Base-by-base conservation (phyloP, 1,140 invertebrate genomes). In the Bombus superbus region DNA sequence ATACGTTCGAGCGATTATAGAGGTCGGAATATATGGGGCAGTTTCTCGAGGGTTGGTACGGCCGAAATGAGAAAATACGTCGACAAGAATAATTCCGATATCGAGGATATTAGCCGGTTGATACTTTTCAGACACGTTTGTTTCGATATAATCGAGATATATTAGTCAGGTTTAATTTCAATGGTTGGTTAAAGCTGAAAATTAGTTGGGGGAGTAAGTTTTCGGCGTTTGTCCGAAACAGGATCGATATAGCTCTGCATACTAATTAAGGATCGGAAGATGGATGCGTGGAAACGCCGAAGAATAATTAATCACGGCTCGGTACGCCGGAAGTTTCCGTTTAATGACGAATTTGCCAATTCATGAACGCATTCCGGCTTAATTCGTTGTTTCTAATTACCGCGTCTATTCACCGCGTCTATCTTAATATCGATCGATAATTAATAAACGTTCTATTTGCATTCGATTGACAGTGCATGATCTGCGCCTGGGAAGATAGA, bases 341-440 rank as follows among this genome's bases (percentile, higher is more conserved):
- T 83, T 66, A 77, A 76, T 47, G 42, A 40, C 9, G 71, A 76
- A 77, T 83, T 76, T 83, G 47, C 81, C 35, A 18, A 83, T 83
- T 76, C 73, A 64, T 76, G 81, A 76, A 40, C 38, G 13, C 47
- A 1, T 42, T 18, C 35, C 53, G n/a, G 82, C 69, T 83, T 78
- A 78, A 78, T 78, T 69, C 59, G 35, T 83, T 32, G 75, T 35
- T 57, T 78, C 64, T 78, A 71, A 78, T 78, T 78, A 76, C 40
- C 44, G 18, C 13, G 22, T 18, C 22, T 68, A 28, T n/a, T 35
- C 47, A 35, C n/a, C 38, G 25, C 28, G 40, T 9, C 40, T 69
- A 84, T 79, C 82, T 84, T 79, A 84, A 69, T 38, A 25, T 59
- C 35, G 75, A 57, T 71, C 47, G 53, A 78, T 78, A 84, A 84